Base-by-base conservation (phyloP, 2,888 invertebrate genomes). In the Phlogophora meticulosa region DNA sequence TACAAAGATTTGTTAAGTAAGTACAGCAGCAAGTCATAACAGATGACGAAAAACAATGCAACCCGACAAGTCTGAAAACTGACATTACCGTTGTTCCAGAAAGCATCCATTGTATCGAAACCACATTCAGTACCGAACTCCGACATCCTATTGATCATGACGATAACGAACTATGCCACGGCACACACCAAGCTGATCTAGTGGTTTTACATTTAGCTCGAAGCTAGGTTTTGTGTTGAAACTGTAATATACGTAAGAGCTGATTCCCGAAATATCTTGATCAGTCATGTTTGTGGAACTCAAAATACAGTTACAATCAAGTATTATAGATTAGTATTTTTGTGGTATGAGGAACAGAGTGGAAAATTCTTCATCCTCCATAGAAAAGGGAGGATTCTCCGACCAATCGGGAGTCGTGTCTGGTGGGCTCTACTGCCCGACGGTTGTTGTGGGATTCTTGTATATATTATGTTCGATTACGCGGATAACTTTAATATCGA, bases 201-300 rank as follows among this genome's bases (percentile, higher is more conserved):
- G 17, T 4, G 46, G 11, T 60, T 56, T 59, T 52, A 34, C 56
- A 43, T 67, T 52, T 10, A 62, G 22, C 0, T 2, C 15, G 1
- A 52, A 22, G 7, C 13, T 34, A 59, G 43, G 42, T 62, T 74
- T 58, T 69, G 69, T 69, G 38, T 63, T 11, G 24, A 15, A 5
- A 45, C n/a, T 40, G 7, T 42, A 59, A 56, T 74, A 52, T 13
- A 43, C 75, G 63, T 63, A 59, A 52, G 55, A 32, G 56, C 13
- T 52, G 45, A 46, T 53, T 43, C 17, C 45, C 42, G 9, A 36
- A 15, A 46, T 56, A 48, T 63, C 56, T 24, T 4, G 62, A 75
- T 59, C 38, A 22, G 55, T 56, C 24, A 42, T 51, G 42, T 74
- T 51, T 49, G 20, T 7, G n/a, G 34, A 36, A 36, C 13, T 22